These are phyloP conservation scores for Archilochus colubris DNA, from an alignment of 2,113 vertebrate species.

Conservation along the genomic window DNA sequence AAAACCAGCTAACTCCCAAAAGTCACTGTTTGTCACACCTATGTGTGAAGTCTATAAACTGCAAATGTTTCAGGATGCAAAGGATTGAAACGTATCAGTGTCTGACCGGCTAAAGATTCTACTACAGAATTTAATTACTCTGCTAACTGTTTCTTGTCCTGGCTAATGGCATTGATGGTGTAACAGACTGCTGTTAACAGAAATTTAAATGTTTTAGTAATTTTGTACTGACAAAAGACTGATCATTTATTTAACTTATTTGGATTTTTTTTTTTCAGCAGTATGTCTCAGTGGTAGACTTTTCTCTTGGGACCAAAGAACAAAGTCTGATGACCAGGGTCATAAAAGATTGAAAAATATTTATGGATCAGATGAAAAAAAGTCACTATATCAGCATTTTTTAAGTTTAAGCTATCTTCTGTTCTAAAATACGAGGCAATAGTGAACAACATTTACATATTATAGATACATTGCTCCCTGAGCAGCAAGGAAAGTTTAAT, in stretches of 20 bases:
- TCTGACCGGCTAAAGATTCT: neutral
- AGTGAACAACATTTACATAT: constrained; percentile 1
- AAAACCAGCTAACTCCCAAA: neutral
- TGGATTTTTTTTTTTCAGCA: neutral
- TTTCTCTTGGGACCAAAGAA: neutral
- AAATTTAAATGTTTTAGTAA: neutral
- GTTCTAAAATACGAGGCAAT: constrained; percentile 19
- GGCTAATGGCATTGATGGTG: neutral
- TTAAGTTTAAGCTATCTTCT: neutral
- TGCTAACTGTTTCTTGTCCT: neutral
- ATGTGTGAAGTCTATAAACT: neutral
- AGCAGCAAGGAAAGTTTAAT: constrained; percentile 8
- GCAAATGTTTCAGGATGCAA: neutral
- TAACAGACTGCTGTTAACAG: neutral
- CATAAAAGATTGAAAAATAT: constrained; percentile 58
- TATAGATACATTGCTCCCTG: constrained; percentile 27
- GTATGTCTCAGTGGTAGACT: neutral
- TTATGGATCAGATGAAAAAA: constrained; percentile 33
- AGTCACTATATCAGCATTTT: neutral
- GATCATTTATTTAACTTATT: neutral
- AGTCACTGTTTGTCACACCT: neutral
- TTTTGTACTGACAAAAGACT: neutral
- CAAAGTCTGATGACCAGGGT: neutral
- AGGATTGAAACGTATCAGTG: neutral
- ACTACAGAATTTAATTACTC: neutral